Conservation (phyloP, 1,140 invertebrate genomes). For the Dendrolimus punctatus region DNA sequence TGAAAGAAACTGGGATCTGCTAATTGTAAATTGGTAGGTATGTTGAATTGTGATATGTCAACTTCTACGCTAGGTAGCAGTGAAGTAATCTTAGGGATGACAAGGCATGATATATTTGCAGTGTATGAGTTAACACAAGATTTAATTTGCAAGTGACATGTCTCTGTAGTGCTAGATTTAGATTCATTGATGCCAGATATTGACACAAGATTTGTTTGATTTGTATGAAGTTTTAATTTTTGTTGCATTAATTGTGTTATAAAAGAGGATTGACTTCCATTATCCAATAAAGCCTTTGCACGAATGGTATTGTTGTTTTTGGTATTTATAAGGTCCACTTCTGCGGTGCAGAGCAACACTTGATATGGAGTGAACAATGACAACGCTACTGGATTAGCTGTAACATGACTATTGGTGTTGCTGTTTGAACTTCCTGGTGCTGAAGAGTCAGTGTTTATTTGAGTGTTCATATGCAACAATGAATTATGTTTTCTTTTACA, state of each 20-base stretch:
- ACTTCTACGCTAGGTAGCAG: background rate
- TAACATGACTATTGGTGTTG: background rate
- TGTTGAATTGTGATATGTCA: background rate
- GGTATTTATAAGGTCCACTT: background rate
- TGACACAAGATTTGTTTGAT: no score
- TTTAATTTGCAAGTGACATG: background rate
- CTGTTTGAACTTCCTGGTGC: background rate
- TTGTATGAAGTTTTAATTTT: slow-evolving; percentile 5
- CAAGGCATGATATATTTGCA: background rate
- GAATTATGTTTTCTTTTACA: slow-evolving; percentile 8
- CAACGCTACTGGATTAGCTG: background rate
- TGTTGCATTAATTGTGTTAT: slow-evolving; percentile 7
- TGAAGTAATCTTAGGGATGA: slow-evolving; percentile 1
- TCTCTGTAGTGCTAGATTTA: background rate
- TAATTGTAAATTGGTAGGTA: no score
- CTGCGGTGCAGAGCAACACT: slow-evolving; percentile 2
- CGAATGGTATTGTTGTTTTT: slow-evolving; percentile 1
- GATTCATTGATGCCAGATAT: slow-evolving; percentile 2
- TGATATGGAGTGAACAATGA: background rate
- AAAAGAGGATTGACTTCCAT: slow-evolving; percentile 13
- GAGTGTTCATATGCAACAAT: slow-evolving; percentile 6
- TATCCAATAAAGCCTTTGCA: slow-evolving; percentile 7
- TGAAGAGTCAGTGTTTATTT: background rate
- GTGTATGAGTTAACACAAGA: background rate
- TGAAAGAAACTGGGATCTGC: no score